Evolutionary conservation across 2,888 invertebrate genomes (phyloP).

Genomic region (Brachypterus glaber): DNA sequence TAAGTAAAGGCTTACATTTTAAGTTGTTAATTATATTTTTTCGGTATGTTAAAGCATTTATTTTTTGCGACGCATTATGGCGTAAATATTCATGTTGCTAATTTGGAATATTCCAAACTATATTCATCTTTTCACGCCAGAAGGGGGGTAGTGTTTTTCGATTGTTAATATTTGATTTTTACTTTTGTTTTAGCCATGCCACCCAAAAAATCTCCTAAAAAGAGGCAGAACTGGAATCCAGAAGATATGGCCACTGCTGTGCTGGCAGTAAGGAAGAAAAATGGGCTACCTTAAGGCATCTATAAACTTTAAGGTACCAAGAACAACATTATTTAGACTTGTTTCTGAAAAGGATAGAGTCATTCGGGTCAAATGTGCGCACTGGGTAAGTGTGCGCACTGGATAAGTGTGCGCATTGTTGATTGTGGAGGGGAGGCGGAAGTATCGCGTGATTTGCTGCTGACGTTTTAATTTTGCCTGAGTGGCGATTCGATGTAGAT

Average conservation of each 20-base stretch:
- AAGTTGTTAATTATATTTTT: background rate
- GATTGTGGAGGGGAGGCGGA: too few species aligned
- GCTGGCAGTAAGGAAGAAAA: background rate
- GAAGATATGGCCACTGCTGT: background rate
- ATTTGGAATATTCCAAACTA: too few species aligned
- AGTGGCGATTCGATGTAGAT: too few species aligned
- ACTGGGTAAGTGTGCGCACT: too few species aligned
- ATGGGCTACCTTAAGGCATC: background rate
- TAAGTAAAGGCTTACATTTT: background rate
- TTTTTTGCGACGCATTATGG: background rate
- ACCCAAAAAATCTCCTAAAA: background rate
- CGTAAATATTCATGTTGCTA: background rate
- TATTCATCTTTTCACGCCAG: too few species aligned
- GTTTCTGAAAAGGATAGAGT: background rate
- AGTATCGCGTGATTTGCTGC: too few species aligned
- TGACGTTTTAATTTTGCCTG: too few species aligned
- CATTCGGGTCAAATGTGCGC: too few species aligned
- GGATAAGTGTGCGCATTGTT: too few species aligned
- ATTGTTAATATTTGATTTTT: slow-evolving; percentile 1
- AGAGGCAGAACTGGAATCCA: background rate
- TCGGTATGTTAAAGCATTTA: too few species aligned
- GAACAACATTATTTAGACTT: slow-evolving; percentile 1
- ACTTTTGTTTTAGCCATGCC: background rate
- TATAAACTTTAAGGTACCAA: background rate
- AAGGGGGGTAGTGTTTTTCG: too few species aligned